phyloP scores from a whole-genome alignment of 2,113 vertebrate species.

The Vombatus ursinus region DNA sequence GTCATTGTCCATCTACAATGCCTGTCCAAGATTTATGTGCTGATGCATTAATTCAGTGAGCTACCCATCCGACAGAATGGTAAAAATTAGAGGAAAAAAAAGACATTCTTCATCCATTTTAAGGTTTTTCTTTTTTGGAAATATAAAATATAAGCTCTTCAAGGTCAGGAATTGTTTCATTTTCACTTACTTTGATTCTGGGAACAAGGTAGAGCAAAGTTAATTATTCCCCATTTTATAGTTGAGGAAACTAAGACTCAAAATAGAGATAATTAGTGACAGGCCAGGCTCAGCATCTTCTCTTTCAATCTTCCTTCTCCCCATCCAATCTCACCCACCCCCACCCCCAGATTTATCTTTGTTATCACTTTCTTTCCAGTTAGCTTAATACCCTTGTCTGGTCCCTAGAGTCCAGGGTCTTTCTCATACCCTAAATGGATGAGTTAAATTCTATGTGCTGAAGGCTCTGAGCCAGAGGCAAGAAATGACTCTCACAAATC shows the following conservation, averaged over 20 bases:
- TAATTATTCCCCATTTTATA: background rate
- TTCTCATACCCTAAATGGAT: background rate
- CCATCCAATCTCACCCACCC: background rate
- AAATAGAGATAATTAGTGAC: background rate
- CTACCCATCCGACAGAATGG: background rate
- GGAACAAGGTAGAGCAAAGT: background rate
- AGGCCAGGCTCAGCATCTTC: background rate
- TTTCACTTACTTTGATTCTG: background rate
- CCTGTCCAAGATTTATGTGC: background rate
- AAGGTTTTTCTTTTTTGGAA: background rate
- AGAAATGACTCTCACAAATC: background rate
- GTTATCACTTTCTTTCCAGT: background rate
- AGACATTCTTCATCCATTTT: background rate
- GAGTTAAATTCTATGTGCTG: background rate
- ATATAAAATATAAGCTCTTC: background rate
- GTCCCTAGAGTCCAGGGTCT: background rate
- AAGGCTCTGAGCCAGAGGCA: background rate
- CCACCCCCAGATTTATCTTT: background rate
- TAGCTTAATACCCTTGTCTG: background rate
- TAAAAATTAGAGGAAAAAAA: background rate
- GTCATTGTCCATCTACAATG: background rate
- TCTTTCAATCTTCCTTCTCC: background rate
- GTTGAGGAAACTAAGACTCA: background rate
- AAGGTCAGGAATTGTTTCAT: background rate
- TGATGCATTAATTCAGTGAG: background rate